Evolutionary conservation across 2,888 invertebrate genomes (phyloP).

Genomic region (Folsomia candida): DNA sequence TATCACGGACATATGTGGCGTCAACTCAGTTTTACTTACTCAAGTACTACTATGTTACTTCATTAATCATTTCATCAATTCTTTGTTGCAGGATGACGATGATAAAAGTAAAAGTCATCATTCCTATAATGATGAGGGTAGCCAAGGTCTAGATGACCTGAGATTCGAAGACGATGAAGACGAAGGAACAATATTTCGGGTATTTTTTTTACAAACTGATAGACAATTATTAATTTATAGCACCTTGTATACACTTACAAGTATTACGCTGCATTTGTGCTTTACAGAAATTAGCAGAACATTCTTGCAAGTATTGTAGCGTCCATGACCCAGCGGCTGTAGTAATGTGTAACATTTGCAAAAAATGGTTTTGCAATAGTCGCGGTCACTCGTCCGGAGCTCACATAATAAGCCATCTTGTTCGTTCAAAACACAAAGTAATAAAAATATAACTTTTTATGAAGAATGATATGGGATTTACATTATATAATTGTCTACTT

Average conservation of each 20-base stretch:
- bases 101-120: constrained; percentile 24
- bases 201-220: constrained; percentile 45
- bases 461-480: background rate
- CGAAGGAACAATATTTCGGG: constrained; percentile 77
- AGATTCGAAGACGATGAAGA: constrained; percentile 95
- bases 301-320: constrained; percentile 99
- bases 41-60: too few species aligned
- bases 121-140: constrained; percentile 39
- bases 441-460: constrained; percentile 1
- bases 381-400: constrained; percentile 96
- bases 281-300: constrained; percentile 77
- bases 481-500: background rate
- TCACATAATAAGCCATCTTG: constrained; percentile 97
- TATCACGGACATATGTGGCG: constrained; percentile 13
- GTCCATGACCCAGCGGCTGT: constrained; percentile 97
- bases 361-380: constrained; percentile 99
- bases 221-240: background rate
- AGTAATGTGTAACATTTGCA: constrained; percentile 96
- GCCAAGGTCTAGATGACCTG: constrained; percentile 75
- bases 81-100: constrained; percentile 7
- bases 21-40: too few species aligned
- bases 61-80: background rate
- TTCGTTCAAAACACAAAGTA: constrained; percentile 93
- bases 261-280: constrained; percentile 3
- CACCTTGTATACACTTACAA: background rate